Base-by-base conservation (phyloP, 2,113 vertebrate species). In the Rutilus rutilus region DNA sequence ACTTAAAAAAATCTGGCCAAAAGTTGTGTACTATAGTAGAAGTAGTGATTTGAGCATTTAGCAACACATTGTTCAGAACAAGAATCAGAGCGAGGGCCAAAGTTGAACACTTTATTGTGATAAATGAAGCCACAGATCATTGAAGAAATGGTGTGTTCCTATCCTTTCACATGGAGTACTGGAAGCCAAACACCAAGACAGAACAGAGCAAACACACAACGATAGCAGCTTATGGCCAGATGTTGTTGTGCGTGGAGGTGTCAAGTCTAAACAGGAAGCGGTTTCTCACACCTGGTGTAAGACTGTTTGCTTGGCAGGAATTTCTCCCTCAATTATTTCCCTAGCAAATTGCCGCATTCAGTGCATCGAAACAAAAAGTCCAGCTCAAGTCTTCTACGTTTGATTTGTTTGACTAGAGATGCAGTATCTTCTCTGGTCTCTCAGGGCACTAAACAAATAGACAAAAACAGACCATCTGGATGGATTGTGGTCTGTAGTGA, bases 211-310 rank as follows among this genome's bases (percentile, higher is more conserved):
- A 83, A 87, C 85, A 90, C 81, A 83, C 77, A 82, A 73, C 88
- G 85, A 85, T 75, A 25, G 62, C 74, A 90, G 87, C 83, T 86
- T 85, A 80, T 82, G 85, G 88, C 92, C 92, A 94, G 92, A 91
- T 92, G 91, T 91, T 83, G 81, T 82, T 86, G 76, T 90, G 87
- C 89, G 86, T 88, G 79, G 86, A 75, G 83, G 88, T 36, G 83
- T 93, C 91, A 93, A 90, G 91, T 91, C 92, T 81, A 89, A 92
- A 94, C 92, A 91, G 84, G 90, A 92, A 89, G 89, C 69, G 23
- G 79, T 80, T 27, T 87, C 81, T 93, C 86, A 92, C 93, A 95
- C 92, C 92, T 94, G 93, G 87, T 93, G 91, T 90, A 87, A 91
- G 86, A 83, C 85, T 64, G 45, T 82, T 78, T 57, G 57, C 88